Percentiles rank a stretch among this genome's conserved stretches.
Evolutionary conservation across 2,113 vertebrate species (phyloP).

Genomic region (Thinocorus orbignyianus): DNA sequence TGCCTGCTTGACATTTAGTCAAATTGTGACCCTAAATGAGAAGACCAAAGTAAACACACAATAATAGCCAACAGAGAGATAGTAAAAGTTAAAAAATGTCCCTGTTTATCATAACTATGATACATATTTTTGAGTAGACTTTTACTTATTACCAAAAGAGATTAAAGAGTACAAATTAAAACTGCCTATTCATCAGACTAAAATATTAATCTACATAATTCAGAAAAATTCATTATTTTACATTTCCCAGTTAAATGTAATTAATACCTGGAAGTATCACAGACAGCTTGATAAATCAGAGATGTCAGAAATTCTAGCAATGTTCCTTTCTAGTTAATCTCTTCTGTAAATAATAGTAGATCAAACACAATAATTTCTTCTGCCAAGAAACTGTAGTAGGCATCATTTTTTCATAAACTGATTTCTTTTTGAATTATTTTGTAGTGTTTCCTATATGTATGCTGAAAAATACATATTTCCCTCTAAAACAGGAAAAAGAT

Average conservation of each 20-base stretch:
- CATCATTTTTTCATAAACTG: not conserved
- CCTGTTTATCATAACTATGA: not conserved
- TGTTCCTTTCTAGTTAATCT: not conserved
- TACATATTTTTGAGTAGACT: not conserved
- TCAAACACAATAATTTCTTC: not conserved
- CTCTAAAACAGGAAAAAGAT: not conserved
- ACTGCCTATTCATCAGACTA: not conserved
- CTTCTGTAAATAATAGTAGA: not conserved
- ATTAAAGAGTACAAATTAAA: not conserved
- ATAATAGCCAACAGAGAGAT: not conserved
- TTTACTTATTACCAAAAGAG: not conserved
- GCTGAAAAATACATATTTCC: not conserved
- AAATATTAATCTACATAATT: slow-evolving; percentile 33
- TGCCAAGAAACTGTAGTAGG: not conserved
- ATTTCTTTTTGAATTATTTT: not conserved
- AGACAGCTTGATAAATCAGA: not conserved
- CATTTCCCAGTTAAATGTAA: not conserved
- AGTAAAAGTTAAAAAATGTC: not conserved
- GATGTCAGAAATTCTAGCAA: not conserved
- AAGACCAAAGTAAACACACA: not conserved
- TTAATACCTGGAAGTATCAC: not conserved
- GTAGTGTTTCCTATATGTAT: not conserved
- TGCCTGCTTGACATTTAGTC: not conserved
- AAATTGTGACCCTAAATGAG: not conserved
- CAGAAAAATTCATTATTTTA: not conserved